Percentiles rank a stretch among this genome's conserved stretches.
Conservation (phyloP, 2,888 invertebrate species). For the Agrochola litura region DNA sequence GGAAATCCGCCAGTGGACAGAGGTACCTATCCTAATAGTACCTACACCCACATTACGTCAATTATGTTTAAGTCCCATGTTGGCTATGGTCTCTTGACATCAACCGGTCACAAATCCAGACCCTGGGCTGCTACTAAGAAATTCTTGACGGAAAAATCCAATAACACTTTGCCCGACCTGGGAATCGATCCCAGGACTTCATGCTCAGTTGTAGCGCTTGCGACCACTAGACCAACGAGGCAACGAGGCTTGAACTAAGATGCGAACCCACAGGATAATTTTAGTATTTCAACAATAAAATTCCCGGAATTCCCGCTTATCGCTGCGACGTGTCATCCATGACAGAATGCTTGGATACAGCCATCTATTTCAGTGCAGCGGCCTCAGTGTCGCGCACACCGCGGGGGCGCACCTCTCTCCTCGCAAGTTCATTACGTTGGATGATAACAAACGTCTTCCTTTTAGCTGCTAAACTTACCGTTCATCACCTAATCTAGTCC, state of each 20-base stretch:
- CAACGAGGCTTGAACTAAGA: neutral
- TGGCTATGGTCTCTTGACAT: neutral
- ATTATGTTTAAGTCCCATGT: too few species aligned
- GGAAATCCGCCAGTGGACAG: too few species aligned
- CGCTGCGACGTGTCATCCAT: neutral
- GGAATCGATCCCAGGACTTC: neutral
- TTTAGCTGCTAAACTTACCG: neutral
- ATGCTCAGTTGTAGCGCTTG: neutral
- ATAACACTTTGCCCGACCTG: neutral
- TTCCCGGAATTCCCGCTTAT: slow-evolving; percentile 8
- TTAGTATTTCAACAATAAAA: slow-evolving; percentile 11
- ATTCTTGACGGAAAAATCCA: neutral
- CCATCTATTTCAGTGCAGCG: slow-evolving; percentile 61
- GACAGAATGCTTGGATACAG: slow-evolving; percentile 32
- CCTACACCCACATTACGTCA: neutral
- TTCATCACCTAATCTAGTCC: neutral
- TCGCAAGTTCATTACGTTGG: slow-evolving; percentile 37
- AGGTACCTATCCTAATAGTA: neutral
- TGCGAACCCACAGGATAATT: neutral
- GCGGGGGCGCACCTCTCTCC: slow-evolving; percentile 29
- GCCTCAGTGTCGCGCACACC: slow-evolving; percentile 58
- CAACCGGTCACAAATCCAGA: neutral
- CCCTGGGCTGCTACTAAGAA: neutral
- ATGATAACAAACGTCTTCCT: slow-evolving; percentile 20
- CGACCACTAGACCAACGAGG: neutral